Evolutionary conservation across 2,888 invertebrate species (phyloP).

Genomic region (Shargacucullia verbasci): DNA sequence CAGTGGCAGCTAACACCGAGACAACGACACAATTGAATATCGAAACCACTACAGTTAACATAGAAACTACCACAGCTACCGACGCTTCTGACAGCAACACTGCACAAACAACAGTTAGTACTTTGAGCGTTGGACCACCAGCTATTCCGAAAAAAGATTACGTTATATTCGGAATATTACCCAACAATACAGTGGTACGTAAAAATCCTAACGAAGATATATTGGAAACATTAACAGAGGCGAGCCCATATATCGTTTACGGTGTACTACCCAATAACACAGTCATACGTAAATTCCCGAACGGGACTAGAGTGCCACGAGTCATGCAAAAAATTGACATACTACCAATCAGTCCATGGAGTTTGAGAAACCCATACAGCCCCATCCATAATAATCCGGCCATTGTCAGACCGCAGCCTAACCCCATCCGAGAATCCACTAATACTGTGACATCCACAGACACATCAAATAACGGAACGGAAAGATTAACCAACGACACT

Average conservation of each 20-base stretch:
- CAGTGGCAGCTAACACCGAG: slow-evolving; percentile 59
- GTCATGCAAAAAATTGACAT: slow-evolving; percentile 89
- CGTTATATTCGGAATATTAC: slow-evolving; percentile 93
- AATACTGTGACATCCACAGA: slow-evolving; percentile 90
- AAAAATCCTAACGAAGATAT: slow-evolving; percentile 92
- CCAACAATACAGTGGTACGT: slow-evolving; percentile 94
- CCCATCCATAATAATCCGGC: slow-evolving; percentile 89
- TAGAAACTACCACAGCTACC: slow-evolving; percentile 59
- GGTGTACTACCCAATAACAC: slow-evolving; percentile 94
- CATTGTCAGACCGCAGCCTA: slow-evolving; percentile 88
- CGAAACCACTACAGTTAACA: slow-evolving; percentile 60
- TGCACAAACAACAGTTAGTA: slow-evolving; percentile 67
- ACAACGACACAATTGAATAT: slow-evolving; percentile 62
- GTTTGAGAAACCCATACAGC: slow-evolving; percentile 90
- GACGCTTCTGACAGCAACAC: slow-evolving; percentile 56
- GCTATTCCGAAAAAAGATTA: slow-evolving; percentile 90
- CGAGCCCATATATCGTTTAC: slow-evolving; percentile 92
- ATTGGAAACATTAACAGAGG: slow-evolving; percentile 91
- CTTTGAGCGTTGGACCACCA: slow-evolving; percentile 65
- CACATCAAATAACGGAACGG: slow-evolving; percentile 89
- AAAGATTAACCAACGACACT: slow-evolving; percentile 88
- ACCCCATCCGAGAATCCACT: slow-evolving; percentile 91
- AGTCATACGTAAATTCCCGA: slow-evolving; percentile 93
- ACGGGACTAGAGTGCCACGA: slow-evolving; percentile 93
- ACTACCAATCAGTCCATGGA: slow-evolving; percentile 90